Evolutionary conservation across 2,888 invertebrate species (phyloP).

Genomic region (Seladonia tumulorum): DNA sequence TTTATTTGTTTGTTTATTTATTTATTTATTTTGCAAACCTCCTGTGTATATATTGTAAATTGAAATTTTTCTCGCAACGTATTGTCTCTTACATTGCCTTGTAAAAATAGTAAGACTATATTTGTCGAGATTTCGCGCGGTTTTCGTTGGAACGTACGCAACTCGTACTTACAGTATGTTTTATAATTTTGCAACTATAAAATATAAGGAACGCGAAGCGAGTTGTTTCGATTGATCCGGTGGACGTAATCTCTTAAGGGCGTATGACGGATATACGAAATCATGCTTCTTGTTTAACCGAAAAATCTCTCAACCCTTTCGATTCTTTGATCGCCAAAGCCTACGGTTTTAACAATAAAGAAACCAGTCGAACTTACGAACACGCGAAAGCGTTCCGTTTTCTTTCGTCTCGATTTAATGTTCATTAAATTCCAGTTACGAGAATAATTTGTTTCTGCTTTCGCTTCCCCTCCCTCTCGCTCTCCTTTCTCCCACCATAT

Average conservation of each 20-base stretch:
- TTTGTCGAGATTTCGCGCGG: too few species aligned
- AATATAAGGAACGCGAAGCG: not conserved
- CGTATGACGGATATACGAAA: not conserved
- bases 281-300: not conserved
- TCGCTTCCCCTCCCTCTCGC: slow-evolving; percentile 19
- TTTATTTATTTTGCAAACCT: not conserved
- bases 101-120: not conserved
- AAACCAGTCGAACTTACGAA: not conserved
- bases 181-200: not conserved
- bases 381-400: slow-evolving; percentile 14
- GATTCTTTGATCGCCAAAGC: not conserved
- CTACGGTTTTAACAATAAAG: not conserved
- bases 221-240: too few species aligned
- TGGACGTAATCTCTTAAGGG: too few species aligned
- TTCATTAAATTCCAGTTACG: slow-evolving; percentile 34
- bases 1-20: too few species aligned
- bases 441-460: slow-evolving; percentile 38
- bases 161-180: not conserved
- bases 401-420: slow-evolving; percentile 12
- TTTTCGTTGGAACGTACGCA: too few species aligned
- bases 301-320: not conserved
- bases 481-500: not conserved
- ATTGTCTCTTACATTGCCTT: too few species aligned
- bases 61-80: too few species aligned
- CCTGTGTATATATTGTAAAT: not conserved